These are phyloP conservation scores for Leucophenga montana DNA, from an alignment of 2,888 invertebrate species.

Conservation along the genomic window DNA sequence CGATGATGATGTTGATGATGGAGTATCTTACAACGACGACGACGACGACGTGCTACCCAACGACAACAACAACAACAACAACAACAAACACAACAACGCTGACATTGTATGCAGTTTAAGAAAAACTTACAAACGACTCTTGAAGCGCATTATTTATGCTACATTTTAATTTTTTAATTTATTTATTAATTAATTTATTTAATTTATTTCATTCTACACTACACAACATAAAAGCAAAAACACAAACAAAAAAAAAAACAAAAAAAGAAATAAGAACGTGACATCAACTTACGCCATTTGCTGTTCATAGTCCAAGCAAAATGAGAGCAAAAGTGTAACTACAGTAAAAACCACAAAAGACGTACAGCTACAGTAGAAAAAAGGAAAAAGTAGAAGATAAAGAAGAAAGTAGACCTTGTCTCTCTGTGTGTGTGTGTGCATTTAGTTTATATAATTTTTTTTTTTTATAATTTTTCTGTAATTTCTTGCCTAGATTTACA, in stretches of 20 bases:
- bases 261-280: conserved; percentile 5
- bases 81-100: conserved; percentile 9
- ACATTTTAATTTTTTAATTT: conserved; percentile 58
- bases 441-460: conserved; percentile 39
- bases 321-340: conserved; percentile 28
- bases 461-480: conserved; percentile 32
- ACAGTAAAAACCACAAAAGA: conserved; percentile 40
- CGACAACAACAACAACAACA: conserved; percentile 39
- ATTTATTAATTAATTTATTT: conserved; percentile 66
- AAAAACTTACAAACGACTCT: conserved; percentile 43
- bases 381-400: conserved; percentile 16
- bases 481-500: conserved; percentile 37
- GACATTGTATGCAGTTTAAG: conserved; percentile 3
- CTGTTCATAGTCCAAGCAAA: too few relatives aligned
- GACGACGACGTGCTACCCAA: conserved; percentile 26
- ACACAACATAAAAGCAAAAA: too few relatives aligned
- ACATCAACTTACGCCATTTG: conserved; percentile 13
- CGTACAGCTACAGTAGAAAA: conserved; percentile 25
- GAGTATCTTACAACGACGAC: not conserved
- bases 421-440: conserved; percentile 49
- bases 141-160: conserved; percentile 60
- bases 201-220: conserved; percentile 65
- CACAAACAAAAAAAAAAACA: conserved; percentile 31
- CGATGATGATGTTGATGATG: not conserved
- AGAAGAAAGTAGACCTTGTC: not conserved